Percentiles rank a stretch among this genome's conserved stretches.
Evolutionary conservation across 1,140 invertebrate genomes (phyloP).

Genomic region (Goniozus legneri): DNA sequence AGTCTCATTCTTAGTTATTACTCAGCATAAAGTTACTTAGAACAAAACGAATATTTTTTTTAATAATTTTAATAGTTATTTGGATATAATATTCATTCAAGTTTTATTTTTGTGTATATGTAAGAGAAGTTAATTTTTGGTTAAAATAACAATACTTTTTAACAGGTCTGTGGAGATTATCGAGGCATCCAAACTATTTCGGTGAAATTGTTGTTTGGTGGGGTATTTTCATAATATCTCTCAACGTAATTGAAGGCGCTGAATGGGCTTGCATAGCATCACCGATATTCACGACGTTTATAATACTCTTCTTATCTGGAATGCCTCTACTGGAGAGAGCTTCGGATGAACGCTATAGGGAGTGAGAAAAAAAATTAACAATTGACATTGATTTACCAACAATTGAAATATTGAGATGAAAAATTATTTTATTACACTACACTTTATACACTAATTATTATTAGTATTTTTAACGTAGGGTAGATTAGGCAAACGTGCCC

Average conservation of each 20-base stretch:
- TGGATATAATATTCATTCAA: too few relatives aligned
- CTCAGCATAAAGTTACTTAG: too few relatives aligned
- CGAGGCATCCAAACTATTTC: conserved; percentile 93
- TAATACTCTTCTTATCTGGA: conserved; percentile 85
- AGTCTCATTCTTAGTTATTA: too few relatives aligned
- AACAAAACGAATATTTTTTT: too few relatives aligned
- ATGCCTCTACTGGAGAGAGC: conserved; percentile 81
- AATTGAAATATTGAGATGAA: not conserved
- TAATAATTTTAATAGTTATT: too few relatives aligned
- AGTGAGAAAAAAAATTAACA: conserved; percentile 59
- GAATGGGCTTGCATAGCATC: conserved; percentile 84
- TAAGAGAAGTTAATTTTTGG: too few relatives aligned
- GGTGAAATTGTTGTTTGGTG: conserved; percentile 93
- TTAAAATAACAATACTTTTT: too few relatives aligned
- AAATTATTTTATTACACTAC: too few relatives aligned
- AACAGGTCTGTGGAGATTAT: conserved; percentile 85
- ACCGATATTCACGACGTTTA: conserved; percentile 82
- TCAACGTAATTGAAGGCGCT: conserved; percentile 76
- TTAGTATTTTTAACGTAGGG: too few relatives aligned
- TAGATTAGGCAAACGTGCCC: too few relatives aligned
- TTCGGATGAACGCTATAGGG: conserved; percentile 81
- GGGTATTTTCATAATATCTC: conserved; percentile 86
- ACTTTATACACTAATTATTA: conserved; percentile 4
- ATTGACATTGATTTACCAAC: not conserved
- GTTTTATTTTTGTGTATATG: too few relatives aligned